phyloP scores from a whole-genome alignment of 2,888 invertebrate genomes.

The Crepidodera aurea region DNA sequence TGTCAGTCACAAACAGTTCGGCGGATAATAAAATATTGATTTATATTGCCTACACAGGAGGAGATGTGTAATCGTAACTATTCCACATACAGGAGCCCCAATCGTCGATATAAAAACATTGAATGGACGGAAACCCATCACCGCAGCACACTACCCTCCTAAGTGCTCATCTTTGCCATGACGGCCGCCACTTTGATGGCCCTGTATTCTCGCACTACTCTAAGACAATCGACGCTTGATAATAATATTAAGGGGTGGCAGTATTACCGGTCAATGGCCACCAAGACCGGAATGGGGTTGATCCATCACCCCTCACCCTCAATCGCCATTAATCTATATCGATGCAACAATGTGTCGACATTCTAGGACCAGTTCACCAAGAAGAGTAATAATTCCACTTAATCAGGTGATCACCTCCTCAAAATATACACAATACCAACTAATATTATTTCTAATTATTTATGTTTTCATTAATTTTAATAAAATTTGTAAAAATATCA shows the following conservation, averaged over 20 bases:
- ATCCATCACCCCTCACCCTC: slow-evolving; percentile 32
- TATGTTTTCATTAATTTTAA: too few relatives aligned
- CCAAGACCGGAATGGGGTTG: slow-evolving; percentile 45
- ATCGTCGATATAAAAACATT: slow-evolving; percentile 41
- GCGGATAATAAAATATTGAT: slow-evolving; percentile 58
- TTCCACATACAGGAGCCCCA: slow-evolving; percentile 42
- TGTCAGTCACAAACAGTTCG: slow-evolving; percentile 53
- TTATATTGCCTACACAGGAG: slow-evolving; percentile 50
- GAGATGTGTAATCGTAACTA: slow-evolving; percentile 53
- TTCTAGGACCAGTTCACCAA: slow-evolving; percentile 28
- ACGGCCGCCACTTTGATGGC: slow-evolving; percentile 54
- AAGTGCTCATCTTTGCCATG: slow-evolving; percentile 52
- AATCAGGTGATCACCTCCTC: slow-evolving; percentile 24
- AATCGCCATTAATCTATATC: slow-evolving; percentile 54
- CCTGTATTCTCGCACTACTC: slow-evolving; percentile 43
- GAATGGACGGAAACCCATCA: slow-evolving; percentile 49
- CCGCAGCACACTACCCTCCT: slow-evolving; percentile 47
- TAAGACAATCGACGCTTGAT: slow-evolving; percentile 55
- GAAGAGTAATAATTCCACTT: slow-evolving; percentile 14
- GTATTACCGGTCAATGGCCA: slow-evolving; percentile 52
- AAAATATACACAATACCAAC: too few relatives aligned
- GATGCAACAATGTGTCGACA: slow-evolving; percentile 57
- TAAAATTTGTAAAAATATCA: too few relatives aligned
- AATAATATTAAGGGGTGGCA: slow-evolving; percentile 54
- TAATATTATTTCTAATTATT: too few relatives aligned